Evolutionary conservation across 1,140 invertebrate genomes (phyloP).

Genomic region (Conopomorpha cramerella): DNA sequence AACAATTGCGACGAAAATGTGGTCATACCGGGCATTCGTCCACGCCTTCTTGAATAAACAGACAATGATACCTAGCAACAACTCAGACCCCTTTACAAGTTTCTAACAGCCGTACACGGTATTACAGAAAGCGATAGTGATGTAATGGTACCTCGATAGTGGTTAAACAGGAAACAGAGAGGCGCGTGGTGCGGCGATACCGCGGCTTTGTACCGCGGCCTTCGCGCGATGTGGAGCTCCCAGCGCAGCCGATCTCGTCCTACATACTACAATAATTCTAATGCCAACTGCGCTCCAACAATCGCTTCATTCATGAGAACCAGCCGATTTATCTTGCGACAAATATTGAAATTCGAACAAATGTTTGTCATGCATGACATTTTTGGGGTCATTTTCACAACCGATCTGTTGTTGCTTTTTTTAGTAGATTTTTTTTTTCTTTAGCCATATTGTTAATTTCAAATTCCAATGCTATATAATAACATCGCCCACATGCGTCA

Average conservation of each 20-base stretch:
- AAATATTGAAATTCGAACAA: no score
- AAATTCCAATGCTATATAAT: no score
- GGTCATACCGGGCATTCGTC: no score
- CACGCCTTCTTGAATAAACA: no score
- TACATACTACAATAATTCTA: slow-evolving; percentile 46
- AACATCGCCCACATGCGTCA: no score
- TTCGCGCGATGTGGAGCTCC: slow-evolving; percentile 45
- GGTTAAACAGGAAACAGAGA: slow-evolving; percentile 55
- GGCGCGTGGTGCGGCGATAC: slow-evolving; percentile 47
- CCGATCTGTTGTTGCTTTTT: no score
- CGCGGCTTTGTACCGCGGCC: slow-evolving; percentile 46
- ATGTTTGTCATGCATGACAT: no score
- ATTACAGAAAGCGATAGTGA: slow-evolving; percentile 57
- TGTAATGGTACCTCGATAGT: slow-evolving; percentile 57
- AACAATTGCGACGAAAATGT: no score
- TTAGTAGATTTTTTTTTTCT: no score
- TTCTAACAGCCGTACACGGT: slow-evolving; percentile 45
- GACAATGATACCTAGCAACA: slow-evolving; percentile 41
- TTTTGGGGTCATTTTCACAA: no score
- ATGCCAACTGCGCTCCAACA: slow-evolving; percentile 36
- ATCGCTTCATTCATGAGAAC: slow-evolving; percentile 44
- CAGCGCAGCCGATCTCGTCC: slow-evolving; percentile 21
- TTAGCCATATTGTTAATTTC: no score
- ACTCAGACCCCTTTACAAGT: slow-evolving; percentile 42
- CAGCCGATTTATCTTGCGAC: slow-evolving; percentile 25